Evolutionary conservation across 2,888 invertebrate genomes (phyloP).

Genomic region (Eupithecia insigniata): DNA sequence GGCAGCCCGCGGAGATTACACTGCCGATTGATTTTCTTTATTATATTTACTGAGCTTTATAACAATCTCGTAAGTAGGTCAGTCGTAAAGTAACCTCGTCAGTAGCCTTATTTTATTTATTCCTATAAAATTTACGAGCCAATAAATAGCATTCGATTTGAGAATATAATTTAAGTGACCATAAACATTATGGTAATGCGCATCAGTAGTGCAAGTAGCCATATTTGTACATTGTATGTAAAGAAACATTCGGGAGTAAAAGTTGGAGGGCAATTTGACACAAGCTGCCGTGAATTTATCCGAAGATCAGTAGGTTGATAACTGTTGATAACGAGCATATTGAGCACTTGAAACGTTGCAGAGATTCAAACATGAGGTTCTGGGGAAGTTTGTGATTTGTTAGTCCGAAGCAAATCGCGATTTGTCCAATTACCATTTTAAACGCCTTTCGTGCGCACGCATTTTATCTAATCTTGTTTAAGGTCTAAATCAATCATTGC

Average conservation of each 20-base stretch:
- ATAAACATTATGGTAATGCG: neutral
- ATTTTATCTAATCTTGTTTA: too few species aligned
- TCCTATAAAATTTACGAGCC: slow-evolving; percentile 5
- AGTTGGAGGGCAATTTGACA: neutral
- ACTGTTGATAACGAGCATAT: neutral
- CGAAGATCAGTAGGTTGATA: neutral
- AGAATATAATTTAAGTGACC: neutral
- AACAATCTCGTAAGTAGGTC: neutral
- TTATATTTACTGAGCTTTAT: neutral
- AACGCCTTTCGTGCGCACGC: too few species aligned
- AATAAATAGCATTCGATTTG: neutral
- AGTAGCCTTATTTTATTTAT: slow-evolving; percentile 10
- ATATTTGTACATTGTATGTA: neutral
- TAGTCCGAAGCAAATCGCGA: too few species aligned
- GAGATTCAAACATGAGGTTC: neutral
- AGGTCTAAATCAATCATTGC: too few species aligned
- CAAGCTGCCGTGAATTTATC: neutral
- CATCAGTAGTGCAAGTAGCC: neutral
- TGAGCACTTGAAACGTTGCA: neutral
- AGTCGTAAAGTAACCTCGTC: neutral
- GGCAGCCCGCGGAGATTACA: neutral
- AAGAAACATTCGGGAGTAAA: neutral
- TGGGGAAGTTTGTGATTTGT: neutral
- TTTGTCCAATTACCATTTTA: too few species aligned
- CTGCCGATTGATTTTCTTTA: neutral